Evolutionary conservation across 1,140 invertebrate species (phyloP).

Genomic region (Coelopa frigida): DNA sequence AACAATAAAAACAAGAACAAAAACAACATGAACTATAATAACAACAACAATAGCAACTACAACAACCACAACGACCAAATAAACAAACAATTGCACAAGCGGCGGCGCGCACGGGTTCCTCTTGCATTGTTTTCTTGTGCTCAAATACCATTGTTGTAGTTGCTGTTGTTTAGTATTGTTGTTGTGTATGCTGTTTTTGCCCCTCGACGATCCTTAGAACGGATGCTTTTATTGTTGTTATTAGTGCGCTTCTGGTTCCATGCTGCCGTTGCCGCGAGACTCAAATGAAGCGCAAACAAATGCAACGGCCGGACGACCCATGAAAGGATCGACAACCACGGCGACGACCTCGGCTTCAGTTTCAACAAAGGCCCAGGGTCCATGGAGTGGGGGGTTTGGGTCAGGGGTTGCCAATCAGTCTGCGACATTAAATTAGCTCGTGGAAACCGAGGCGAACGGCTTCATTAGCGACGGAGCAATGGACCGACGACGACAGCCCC

Average conservation of each 20-base stretch:
- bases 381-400: no score
- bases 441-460: no score
- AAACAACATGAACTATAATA: background rate
- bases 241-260: background rate
- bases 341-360: no score
- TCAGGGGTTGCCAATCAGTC: no score
- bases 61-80: constrained; percentile 5
- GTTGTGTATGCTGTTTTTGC: background rate
- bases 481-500: no score
- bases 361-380: no score
- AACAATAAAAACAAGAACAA: background rate
- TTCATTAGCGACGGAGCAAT: no score
- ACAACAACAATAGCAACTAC: background rate
- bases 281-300: no score
- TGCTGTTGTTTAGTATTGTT: background rate
- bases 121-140: background rate
- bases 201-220: background rate
- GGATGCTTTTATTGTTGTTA: background rate
- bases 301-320: no score
- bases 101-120: background rate
- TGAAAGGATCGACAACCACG: no score
- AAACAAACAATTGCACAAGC: background rate
- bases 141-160: background rate
- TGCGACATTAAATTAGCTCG: no score
- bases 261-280: no score